Base-by-base conservation (phyloP, 2,113 vertebrate genomes). In the Caloenas nicobarica region DNA sequence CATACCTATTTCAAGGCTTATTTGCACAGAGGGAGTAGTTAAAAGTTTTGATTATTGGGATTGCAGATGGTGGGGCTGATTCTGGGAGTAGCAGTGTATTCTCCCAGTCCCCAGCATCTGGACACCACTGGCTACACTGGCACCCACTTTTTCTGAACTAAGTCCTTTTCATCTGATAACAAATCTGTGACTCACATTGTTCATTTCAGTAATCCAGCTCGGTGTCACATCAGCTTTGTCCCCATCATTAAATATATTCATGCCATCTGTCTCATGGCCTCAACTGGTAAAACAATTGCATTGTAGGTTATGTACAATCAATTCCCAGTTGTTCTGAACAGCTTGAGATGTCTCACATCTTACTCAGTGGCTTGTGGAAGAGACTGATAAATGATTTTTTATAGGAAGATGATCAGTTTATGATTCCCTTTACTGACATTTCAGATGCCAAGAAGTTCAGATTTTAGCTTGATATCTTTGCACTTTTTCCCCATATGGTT, bases 281-380 rank as follows among this genome's bases (percentile, higher is more conserved):
- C 93, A 85, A 91, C 90, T 91, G 96, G 95, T 94, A 95, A 95
- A 98, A 97, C 91, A 96, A 80, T 95, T 92, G 94, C 62, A 88
- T 91, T 21, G 62, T 77, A 70, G 90, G 92, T 97, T 97, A 95
- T 61, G 71, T 97, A 91, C 97, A 97, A 93, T 89, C 71, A 96
- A 87, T 97, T 97, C 97, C 97, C 94, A 97, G 94, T 98, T 94
- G 95, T 95, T 97, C 69, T 54, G 92, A 98, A 97, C 97, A 97
- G 95, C 96, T 97, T 97, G 95, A 95, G 83, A 91, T 97, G 95
- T 94, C 94, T 98, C 92, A 97, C 62, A 90, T 97, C 88, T 94
- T 94, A 96, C 78, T 95, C 87, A 76, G 69, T 93, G 76, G 79
- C 64, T 95, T 79, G 64, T 96, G 92, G 68, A 95, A 96, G 89